A percentile compares a stretch with the other conserved stretches of the same genome.
Conservation (phyloP, 2,888 invertebrate species). For the Plagodis dolabraria region DNA sequence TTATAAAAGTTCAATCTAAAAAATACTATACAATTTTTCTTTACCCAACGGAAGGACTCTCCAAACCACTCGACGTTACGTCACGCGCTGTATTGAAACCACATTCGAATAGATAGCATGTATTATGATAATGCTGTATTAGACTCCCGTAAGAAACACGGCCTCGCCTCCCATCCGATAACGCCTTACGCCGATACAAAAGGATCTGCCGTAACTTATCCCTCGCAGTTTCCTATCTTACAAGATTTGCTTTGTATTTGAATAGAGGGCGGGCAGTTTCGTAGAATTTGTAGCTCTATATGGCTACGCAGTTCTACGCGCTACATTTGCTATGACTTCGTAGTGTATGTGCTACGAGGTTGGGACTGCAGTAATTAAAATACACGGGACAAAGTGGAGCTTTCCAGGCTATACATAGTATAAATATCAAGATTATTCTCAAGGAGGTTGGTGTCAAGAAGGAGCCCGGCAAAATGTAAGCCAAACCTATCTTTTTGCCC, state of each 20-base stretch:
- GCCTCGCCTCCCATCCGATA: conserved; percentile 6
- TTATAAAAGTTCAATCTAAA: no score
- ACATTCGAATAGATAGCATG: conserved; percentile 18
- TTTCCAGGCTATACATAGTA: no score
- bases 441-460: no score
- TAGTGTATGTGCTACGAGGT: conserved; percentile 3
- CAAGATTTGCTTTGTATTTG: conserved; percentile 9
- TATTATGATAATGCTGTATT: conserved; percentile 18
- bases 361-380: not conserved
- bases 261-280: not conserved
- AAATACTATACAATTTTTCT: no score
- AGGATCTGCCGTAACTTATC: conserved; percentile 4
- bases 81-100: conserved; percentile 13
- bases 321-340: not conserved
- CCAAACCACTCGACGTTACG: not conserved
- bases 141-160: conserved; percentile 10
- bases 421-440: no score
- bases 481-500: no score
- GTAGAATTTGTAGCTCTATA: not conserved
- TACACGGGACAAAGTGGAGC: no score
- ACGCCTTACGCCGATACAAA: conserved; percentile 3
- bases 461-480: no score
- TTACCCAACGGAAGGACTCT: not conserved
- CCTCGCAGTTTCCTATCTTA: not conserved
- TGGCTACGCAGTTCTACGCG: not conserved